Percentiles rank a stretch among this genome's conserved stretches.
phyloP scores from a whole-genome alignment of 2,113 vertebrate genomes.

The Rattus norvegicus region DNA sequence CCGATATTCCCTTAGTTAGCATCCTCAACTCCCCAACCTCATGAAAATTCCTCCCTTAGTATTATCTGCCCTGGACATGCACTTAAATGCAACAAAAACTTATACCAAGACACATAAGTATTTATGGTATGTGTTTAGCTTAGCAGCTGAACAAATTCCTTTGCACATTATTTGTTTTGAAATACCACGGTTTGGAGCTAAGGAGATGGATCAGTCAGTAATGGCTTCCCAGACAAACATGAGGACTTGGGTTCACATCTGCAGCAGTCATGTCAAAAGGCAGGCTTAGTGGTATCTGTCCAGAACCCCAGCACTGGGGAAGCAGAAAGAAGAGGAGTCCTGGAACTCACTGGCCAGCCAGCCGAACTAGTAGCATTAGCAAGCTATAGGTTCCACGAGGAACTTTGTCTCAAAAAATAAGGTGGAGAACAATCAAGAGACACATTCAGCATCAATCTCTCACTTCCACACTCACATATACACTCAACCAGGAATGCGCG shows the following conservation, averaged over 20 bases:
- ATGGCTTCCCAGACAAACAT: background rate
- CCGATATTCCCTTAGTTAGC: background rate
- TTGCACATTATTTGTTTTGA: conserved; percentile 23
- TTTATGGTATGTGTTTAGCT: background rate
- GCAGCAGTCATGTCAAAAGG: background rate
- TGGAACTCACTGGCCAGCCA: background rate
- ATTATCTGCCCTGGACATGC: background rate
- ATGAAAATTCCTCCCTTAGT: background rate
- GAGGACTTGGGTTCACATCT: background rate
- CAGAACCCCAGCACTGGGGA: background rate
- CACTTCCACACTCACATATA: background rate
- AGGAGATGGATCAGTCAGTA: background rate
- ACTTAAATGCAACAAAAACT: background rate
- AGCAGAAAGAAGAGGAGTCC: no score
- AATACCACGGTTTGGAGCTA: background rate
- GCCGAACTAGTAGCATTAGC: background rate
- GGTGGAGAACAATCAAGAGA: background rate
- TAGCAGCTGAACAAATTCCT: background rate
- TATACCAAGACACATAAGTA: background rate
- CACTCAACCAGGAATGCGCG: background rate
- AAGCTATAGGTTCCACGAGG: background rate
- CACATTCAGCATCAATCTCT: background rate
- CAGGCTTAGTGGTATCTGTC: background rate
- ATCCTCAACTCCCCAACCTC: background rate
- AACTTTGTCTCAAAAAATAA: background rate